Percentiles rank a stretch among this genome's conserved stretches.
These are phyloP conservation scores for Aromia moschata DNA, from an alignment of 2,888 invertebrate genomes.

Conservation along the genomic window DNA sequence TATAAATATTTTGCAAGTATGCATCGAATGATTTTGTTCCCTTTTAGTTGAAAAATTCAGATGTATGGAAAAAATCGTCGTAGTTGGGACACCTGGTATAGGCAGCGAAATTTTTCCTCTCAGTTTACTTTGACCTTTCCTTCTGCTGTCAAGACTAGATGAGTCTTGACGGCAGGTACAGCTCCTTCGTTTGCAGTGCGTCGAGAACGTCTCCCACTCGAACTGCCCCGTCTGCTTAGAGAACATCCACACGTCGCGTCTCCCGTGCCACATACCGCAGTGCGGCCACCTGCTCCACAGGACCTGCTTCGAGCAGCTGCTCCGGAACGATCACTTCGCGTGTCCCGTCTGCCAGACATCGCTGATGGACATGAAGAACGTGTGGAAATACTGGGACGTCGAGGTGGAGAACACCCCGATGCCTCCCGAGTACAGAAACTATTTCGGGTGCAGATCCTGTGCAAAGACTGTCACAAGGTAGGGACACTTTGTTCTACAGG, in stretches of 20 bases:
- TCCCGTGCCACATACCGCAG: constrained; percentile 88
- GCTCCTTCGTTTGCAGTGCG: constrained; percentile 71
- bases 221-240: constrained; percentile 92
- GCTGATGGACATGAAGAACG: constrained; percentile 84
- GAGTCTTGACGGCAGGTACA: too few species aligned
- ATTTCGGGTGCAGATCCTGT: constrained; percentile 83
- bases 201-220: constrained; percentile 86
- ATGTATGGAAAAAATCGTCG: too few species aligned
- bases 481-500: too few species aligned
- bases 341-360: constrained; percentile 91
- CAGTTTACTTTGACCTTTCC: too few species aligned
- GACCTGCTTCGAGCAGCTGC: constrained; percentile 83
- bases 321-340: constrained; percentile 82
- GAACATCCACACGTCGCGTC: constrained; percentile 90
- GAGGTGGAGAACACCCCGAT: constrained; percentile 85
- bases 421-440: constrained; percentile 84
- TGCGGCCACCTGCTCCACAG: constrained; percentile 90
- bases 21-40: too few species aligned
- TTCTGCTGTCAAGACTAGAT: too few species aligned
- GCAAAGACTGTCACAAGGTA: constrained; percentile 93
- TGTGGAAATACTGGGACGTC: constrained; percentile 84
- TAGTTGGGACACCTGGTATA: too few species aligned
- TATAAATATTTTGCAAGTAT: too few species aligned
- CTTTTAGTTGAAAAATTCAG: too few species aligned
- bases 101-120: too few species aligned